A percentile compares a stretch with the other conserved stretches of the same genome.
Conservation (phyloP, 2,888 invertebrate species). For the Rhorus exstirpatorius region DNA sequence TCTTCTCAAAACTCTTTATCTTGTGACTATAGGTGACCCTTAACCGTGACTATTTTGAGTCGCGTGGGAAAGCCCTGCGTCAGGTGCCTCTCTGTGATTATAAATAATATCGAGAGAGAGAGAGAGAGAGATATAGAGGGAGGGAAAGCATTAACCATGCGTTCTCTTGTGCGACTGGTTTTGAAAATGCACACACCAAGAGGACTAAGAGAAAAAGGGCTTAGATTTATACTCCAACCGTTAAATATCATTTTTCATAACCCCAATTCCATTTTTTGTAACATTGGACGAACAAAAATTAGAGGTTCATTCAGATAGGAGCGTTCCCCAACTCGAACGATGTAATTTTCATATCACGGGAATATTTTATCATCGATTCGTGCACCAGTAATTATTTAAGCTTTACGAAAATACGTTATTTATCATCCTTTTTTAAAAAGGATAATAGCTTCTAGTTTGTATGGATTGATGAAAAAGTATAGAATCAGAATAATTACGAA, state of each 20-base stretch:
- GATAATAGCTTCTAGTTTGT: too few species aligned
- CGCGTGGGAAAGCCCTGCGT: constrained; percentile 82
- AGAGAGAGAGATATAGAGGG: constrained; percentile 10
- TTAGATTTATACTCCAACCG: not conserved
- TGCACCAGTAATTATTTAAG: too few species aligned
- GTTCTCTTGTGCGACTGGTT: constrained; percentile 33
- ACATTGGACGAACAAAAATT: not conserved
- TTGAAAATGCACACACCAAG: constrained; percentile 20
- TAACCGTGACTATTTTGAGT: constrained; percentile 79
- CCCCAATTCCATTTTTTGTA: not conserved
- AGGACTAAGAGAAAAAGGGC: not conserved
- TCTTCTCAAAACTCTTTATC: constrained; percentile 68
- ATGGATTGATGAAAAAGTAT: too few species aligned
- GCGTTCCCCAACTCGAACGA: too few species aligned
- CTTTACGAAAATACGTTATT: too few species aligned
- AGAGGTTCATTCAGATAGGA: too few species aligned
- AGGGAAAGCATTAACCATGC: not conserved
- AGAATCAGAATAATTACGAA: too few species aligned
- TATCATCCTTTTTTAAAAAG: too few species aligned
- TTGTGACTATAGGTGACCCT: constrained; percentile 65
- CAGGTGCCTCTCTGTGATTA: constrained; percentile 82
- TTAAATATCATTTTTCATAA: too few species aligned
- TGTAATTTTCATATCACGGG: too few species aligned
- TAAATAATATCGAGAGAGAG: constrained; percentile 78
- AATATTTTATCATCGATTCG: too few species aligned